Conservation (phyloP, 2,113 vertebrate species). For the Colaptes auratus region DNA sequence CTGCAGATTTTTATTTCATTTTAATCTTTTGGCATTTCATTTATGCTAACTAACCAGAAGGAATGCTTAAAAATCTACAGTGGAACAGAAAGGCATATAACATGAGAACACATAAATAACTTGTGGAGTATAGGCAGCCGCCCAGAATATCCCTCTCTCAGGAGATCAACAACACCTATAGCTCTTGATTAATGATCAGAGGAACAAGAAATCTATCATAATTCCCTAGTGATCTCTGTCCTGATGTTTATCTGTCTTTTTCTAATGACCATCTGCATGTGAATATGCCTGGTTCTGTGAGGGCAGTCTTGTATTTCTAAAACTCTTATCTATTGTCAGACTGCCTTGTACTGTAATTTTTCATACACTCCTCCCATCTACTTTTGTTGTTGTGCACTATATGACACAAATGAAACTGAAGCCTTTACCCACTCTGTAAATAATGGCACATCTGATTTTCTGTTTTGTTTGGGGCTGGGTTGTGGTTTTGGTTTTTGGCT, state of each 20-base stretch:
- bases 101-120: conserved; percentile 10
- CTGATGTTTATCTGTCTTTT: conserved; percentile 56
- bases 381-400: not conserved
- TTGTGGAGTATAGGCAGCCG: not conserved
- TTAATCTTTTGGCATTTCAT: not conserved
- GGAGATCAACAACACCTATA: conserved; percentile 22
- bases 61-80: not conserved
- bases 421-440: not conserved
- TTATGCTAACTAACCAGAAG: not conserved
- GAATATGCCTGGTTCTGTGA: not conserved
- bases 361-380: not conserved
- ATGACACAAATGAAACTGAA: not conserved
- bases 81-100: not conserved
- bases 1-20: not conserved
- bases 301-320: not conserved
- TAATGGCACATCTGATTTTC: not conserved
- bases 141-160: not conserved
- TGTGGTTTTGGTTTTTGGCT: no score
- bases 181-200: conserved; percentile 42
- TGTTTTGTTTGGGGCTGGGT: not conserved
- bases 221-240: conserved; percentile 24
- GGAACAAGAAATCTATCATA: conserved; percentile 31
- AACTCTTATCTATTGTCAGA: not conserved
- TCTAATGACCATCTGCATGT: conserved; percentile 24
- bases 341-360: conserved; percentile 28